Percentiles rank a stretch among this genome's conserved stretches.
Evolutionary conservation across 2,113 vertebrate species (phyloP).

Genomic region (Nesoenas mayeri): DNA sequence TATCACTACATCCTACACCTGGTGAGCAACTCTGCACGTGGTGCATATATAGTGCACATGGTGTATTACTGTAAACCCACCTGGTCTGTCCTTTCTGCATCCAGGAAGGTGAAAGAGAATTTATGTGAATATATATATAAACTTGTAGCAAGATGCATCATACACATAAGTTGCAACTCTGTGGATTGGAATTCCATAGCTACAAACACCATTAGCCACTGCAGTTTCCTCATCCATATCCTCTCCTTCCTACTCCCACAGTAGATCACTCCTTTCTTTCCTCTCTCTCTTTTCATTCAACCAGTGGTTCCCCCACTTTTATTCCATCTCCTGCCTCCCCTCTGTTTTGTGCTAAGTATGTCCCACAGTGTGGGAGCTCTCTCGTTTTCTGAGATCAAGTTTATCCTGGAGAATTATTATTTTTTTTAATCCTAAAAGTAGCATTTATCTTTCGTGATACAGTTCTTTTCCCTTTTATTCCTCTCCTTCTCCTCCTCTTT

Average conservation of each 20-base stretch:
- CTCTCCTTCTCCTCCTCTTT: not conserved
- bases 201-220: not conserved
- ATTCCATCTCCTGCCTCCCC: not conserved
- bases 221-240: not conserved
- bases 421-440: not conserved
- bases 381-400: not conserved
- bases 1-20: not conserved
- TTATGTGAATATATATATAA: not conserved
- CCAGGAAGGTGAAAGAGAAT: not conserved
- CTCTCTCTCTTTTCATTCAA: not conserved
- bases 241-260: not conserved
- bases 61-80: not conserved
- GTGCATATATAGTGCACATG: not conserved
- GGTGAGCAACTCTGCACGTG: not conserved
- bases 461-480: not conserved
- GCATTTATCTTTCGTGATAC: not conserved
- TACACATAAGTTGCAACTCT: not conserved
- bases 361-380: rapidly evolving
- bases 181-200: not conserved
- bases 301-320: not conserved
- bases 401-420: not conserved
- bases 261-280: not conserved
- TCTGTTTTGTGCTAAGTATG: not conserved
- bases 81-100: not conserved
- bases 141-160: not conserved